Evolutionary conservation across 2,113 vertebrate species (phyloP).

Genomic region (Talpa occidentalis): DNA sequence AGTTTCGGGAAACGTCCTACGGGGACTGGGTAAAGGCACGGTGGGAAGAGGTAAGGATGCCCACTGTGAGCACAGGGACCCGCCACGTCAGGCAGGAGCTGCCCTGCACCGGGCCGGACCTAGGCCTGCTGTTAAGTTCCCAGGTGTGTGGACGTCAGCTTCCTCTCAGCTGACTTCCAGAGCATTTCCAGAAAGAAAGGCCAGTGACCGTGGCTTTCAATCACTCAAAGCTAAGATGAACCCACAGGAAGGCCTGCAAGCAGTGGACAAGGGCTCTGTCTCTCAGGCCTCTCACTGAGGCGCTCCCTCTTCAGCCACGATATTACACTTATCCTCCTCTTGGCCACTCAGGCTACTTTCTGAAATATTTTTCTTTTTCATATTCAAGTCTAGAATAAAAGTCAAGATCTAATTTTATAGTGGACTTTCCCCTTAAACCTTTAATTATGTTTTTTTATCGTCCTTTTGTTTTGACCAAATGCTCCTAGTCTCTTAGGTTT

Average conservation of each 20-base stretch:
- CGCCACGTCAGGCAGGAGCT: too few species aligned
- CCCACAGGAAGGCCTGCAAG: background rate
- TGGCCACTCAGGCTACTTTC: background rate
- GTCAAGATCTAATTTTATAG: background rate
- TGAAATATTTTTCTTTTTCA: conserved; percentile 39
- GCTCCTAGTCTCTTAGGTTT: background rate
- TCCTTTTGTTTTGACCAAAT: conserved; percentile 1
- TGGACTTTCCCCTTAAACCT: background rate
- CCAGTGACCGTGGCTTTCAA: background rate
- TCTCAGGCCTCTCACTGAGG: background rate
- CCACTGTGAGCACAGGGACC: too few species aligned
- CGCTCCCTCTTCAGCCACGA: background rate
- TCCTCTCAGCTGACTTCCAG: background rate
- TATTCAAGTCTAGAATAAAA: background rate
- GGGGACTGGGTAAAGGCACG: too few species aligned
- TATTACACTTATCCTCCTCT: too few species aligned
- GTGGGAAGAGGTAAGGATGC: too few species aligned
- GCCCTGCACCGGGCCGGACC: too few species aligned
- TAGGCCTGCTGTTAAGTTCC: too few species aligned
- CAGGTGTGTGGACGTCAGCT: too few species aligned
- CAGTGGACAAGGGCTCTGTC: too few species aligned
- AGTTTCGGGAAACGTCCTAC: too few species aligned
- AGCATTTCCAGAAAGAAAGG: background rate
- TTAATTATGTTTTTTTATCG: background rate
- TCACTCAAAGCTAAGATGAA: background rate